phyloP scores from a whole-genome alignment of 2,113 vertebrate genomes.

The Mesembrinibis cayennensis region DNA sequence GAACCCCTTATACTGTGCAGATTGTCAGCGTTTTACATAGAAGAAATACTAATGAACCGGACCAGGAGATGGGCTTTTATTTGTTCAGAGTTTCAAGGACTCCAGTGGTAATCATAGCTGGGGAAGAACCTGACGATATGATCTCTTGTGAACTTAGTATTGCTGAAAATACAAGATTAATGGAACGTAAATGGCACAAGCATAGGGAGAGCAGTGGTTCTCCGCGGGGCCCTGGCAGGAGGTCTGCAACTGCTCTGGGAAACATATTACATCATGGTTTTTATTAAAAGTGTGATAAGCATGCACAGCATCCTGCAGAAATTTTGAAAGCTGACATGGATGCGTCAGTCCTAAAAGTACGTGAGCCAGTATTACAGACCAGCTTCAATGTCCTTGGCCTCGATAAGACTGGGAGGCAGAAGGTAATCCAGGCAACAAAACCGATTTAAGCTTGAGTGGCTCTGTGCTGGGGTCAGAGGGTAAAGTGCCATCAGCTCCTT shows the following conservation, averaged over 20 bases:
- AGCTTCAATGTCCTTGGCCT: background rate
- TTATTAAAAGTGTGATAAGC: background rate
- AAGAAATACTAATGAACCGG: background rate
- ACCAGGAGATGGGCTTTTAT: background rate
- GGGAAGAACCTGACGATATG: background rate
- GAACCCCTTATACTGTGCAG: too few species aligned
- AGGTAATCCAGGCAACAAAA: background rate
- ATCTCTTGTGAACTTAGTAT: background rate
- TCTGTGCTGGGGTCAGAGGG: background rate
- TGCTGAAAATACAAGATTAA: background rate
- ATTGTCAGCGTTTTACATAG: background rate
- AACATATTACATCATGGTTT: background rate
- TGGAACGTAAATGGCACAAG: background rate
- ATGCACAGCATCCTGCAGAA: background rate
- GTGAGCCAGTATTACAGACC: background rate
- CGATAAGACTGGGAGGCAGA: too few species aligned
- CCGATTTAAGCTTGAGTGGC: background rate
- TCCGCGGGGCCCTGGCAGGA: background rate
- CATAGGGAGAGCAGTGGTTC: background rate
- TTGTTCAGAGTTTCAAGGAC: background rate
- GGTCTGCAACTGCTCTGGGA: background rate
- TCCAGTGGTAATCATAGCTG: background rate
- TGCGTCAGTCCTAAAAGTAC: too few species aligned
- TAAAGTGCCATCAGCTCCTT: background rate
- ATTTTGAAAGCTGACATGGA: background rate